These are phyloP conservation scores for Aleiodes sp. DNA, from an alignment of 1,140 invertebrate species.

Conservation along the genomic window DNA sequence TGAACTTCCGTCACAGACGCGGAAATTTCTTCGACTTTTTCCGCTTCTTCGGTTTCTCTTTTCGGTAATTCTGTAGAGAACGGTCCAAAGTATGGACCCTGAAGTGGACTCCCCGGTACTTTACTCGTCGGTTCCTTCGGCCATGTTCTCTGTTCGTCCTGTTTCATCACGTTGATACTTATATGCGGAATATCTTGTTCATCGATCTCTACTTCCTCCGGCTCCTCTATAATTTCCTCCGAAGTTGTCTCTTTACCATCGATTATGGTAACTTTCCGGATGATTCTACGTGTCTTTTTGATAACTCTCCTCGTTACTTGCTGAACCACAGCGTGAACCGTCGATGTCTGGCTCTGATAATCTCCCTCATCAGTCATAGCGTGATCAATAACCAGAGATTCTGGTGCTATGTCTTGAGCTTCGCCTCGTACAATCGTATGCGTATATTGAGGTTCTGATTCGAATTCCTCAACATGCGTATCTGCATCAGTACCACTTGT, in stretches of 20 bases:
- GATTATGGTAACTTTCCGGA: constrained; percentile 78
- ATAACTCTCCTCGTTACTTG: constrained; percentile 81
- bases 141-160: constrained; percentile 50
- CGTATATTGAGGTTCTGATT: constrained; percentile 68
- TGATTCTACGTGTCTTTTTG: constrained; percentile 77
- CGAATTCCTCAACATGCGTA: constrained; percentile 72
- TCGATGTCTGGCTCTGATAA: constrained; percentile 68
- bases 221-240: constrained; percentile 84
- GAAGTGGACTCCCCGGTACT: constrained; percentile 37
- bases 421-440: constrained; percentile 61
- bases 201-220: constrained; percentile 80
- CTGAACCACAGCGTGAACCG: constrained; percentile 79
- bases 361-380: constrained; percentile 60
- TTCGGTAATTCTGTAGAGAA: constrained; percentile 39
- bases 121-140: background rate
- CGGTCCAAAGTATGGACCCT: constrained; percentile 49
- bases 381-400: constrained; percentile 44
- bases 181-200: constrained; percentile 80
- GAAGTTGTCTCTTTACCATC: constrained; percentile 84
- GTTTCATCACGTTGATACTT: constrained; percentile 76
- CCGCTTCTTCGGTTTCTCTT: constrained; percentile 3
- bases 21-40: background rate
- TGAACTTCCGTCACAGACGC: background rate
- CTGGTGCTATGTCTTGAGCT: constrained; percentile 46
- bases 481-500: constrained; percentile 69